These are phyloP conservation scores for Drosophila borborema DNA, from an alignment of 2,888 invertebrate species.

Conservation along the genomic window DNA sequence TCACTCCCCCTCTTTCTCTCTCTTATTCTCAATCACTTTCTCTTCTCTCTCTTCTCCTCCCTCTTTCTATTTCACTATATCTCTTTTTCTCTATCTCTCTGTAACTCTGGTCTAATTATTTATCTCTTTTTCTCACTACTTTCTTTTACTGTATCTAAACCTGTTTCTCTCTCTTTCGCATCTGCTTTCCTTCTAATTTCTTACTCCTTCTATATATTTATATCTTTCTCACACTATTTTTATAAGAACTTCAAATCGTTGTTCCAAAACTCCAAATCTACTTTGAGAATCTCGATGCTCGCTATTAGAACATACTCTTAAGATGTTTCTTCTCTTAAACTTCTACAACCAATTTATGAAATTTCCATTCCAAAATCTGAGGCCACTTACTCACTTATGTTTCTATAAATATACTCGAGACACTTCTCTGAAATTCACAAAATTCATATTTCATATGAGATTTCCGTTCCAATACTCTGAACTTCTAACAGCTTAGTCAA, in stretches of 20 bases:
- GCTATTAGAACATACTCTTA: not conserved
- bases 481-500: conserved; percentile 6
- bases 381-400: not conserved
- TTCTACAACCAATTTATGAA: not conserved
- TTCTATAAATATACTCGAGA: not conserved
- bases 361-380: not conserved
- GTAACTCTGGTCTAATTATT: too few relatives aligned
- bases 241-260: not conserved
- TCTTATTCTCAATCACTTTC: not conserved
- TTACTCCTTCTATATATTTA: not conserved
- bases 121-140: not conserved
- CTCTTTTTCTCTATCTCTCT: too few relatives aligned
- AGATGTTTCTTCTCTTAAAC: not conserved
- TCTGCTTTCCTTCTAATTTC: not conserved
- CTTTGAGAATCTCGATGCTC: not conserved
- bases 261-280: not conserved
- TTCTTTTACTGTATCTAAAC: not conserved
- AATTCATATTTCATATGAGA: not conserved
- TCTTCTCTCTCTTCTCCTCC: not conserved
- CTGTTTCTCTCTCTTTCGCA: not conserved
- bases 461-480: not conserved
- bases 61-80: too few relatives aligned
- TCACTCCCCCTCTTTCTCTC: not conserved
- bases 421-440: not conserved
- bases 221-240: not conserved